Evolutionary conservation across 2,888 invertebrate genomes (phyloP).

Genomic region (Oasisia sp.): DNA sequence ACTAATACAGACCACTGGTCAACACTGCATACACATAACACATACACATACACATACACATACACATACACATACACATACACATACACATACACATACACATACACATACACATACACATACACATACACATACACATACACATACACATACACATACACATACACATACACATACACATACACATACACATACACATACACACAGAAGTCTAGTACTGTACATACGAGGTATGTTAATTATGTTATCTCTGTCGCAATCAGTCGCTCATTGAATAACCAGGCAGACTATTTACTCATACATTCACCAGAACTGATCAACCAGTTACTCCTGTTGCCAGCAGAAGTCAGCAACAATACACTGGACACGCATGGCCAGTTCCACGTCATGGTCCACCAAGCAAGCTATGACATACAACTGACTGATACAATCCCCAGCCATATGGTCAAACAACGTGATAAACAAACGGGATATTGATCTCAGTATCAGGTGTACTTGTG

Average conservation of each 20-base stretch:
- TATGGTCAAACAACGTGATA: neutral
- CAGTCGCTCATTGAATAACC: neutral
- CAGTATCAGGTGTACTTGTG: neutral
- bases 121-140: neutral
- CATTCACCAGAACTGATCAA: neutral
- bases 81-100: neutral
- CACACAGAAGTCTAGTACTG: too few relatives aligned
- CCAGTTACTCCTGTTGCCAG: neutral
- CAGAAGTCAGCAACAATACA: neutral
- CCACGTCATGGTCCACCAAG: neutral
- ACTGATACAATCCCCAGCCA: neutral
- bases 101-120: neutral
- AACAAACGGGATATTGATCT: neutral
- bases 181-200: too few relatives aligned
- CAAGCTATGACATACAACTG: neutral
- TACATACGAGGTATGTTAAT: neutral
- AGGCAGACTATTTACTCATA: neutral
- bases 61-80: too few relatives aligned
- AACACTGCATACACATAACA: neutral
- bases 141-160: neutral
- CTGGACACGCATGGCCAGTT: neutral
- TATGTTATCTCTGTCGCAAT: neutral
- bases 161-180: neutral
- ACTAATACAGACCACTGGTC: neutral
- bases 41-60: neutral